A percentile compares a stretch with the other conserved stretches of the same genome.
phyloP scores from a whole-genome alignment of 2,797 vertebrate genomes.

The Enteromius treurensis region DNA sequence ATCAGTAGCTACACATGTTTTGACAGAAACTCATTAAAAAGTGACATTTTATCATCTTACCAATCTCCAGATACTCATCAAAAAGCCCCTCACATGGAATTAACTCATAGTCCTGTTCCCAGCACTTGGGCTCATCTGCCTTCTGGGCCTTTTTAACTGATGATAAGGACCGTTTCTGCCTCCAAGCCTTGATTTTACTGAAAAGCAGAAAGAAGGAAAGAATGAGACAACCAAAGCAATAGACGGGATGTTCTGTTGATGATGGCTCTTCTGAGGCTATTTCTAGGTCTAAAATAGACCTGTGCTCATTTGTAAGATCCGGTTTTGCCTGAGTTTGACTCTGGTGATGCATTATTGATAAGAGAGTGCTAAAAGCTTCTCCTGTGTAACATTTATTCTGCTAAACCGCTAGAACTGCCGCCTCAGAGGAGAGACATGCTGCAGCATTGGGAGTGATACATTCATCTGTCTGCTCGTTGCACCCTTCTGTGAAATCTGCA shows the following conservation, averaged over 20 bases:
- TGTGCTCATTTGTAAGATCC: conserved; percentile 15
- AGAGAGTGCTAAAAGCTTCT: conserved; percentile 45
- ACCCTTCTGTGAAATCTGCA: neutral
- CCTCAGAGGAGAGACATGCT: conserved; percentile 4
- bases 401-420: neutral
- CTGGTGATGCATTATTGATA: conserved; percentile 48
- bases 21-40: neutral
- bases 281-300: conserved; percentile 14
- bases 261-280: neutral
- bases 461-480: conserved; percentile 9
- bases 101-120: conserved; percentile 82
- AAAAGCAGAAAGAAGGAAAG: conserved; percentile 28
- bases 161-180: conserved; percentile 74
- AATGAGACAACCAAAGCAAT: neutral
- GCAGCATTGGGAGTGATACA: neutral
- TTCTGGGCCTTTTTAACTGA: conserved; percentile 69
- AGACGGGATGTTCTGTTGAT: neutral
- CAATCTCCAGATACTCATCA: conserved; percentile 85
- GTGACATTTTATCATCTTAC: conserved; percentile 63
- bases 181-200: conserved; percentile 83
- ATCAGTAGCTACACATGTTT: neutral
- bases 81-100: conserved; percentile 80
- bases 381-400: conserved; percentile 28
- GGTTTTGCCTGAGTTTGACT: conserved; percentile 16
- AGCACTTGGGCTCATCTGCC: conserved; percentile 67